These are phyloP conservation scores for Montipora capricornis DNA, from an alignment of 64 coral and sea anemone species.

Conservation along the genomic window DNA sequence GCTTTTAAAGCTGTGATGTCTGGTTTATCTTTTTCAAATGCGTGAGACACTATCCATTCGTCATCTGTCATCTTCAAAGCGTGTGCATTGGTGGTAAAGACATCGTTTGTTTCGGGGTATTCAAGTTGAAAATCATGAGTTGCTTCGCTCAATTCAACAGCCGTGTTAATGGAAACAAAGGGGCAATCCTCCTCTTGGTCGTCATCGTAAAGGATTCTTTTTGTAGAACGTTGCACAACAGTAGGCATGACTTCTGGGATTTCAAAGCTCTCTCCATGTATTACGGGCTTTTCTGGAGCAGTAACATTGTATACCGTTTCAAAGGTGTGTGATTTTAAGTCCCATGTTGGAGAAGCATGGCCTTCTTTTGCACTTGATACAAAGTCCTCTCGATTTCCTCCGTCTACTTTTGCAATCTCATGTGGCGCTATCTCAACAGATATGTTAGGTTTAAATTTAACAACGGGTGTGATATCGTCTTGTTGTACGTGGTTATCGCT, in stretches of 20 bases:
- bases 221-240: constrained; percentile 1
- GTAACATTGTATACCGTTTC: not conserved
- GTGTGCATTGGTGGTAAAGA: not conserved
- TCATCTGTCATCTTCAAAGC: not conserved
- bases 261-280: not conserved
- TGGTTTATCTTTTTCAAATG: constrained; percentile 15
- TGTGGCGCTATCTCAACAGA: not conserved
- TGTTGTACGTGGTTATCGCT: not conserved
- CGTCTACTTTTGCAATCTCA: not conserved
- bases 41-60: constrained; percentile 4
- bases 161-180: not conserved
- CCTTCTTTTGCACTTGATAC: not conserved
- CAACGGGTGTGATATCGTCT: not conserved
- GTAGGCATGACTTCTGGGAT: not conserved
- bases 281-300: not conserved
- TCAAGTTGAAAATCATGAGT: not conserved
- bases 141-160: not conserved
- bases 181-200: not conserved
- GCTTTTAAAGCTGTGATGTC: not conserved
- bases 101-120: not conserved
- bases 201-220: not conserved
- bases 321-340: constrained; percentile 11
- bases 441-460: not conserved
- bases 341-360: not conserved
- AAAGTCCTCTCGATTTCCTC: not conserved